These are phyloP conservation scores for Caenorhabditis sp. DNA, from an alignment of 2,888 invertebrate genomes.

Conservation along the genomic window DNA sequence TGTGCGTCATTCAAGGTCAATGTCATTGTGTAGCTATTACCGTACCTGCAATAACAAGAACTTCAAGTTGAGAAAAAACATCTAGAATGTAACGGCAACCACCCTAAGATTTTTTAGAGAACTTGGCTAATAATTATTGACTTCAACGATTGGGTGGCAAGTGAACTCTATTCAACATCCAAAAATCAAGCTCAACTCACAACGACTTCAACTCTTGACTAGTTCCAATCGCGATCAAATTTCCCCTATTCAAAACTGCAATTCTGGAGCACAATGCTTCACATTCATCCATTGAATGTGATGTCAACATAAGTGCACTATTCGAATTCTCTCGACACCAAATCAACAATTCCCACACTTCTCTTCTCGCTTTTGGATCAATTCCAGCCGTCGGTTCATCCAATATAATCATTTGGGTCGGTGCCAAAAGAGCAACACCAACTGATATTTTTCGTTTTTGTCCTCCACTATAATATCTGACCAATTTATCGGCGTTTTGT, in stretches of 20 bases:
- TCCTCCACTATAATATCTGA: slow-evolving; percentile 76
- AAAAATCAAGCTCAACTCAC: slow-evolving; percentile 36
- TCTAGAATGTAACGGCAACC: too few relatives aligned
- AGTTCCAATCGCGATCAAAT: slow-evolving; percentile 64
- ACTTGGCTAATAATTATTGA: too few relatives aligned
- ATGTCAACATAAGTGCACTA: slow-evolving; percentile 61
- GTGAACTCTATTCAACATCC: too few relatives aligned
- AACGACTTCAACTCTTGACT: slow-evolving; percentile 65
- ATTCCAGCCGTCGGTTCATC: slow-evolving; percentile 72
- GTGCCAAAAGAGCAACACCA: slow-evolving; percentile 81
- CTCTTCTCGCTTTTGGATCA: slow-evolving; percentile 77
- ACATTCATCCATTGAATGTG: slow-evolving; percentile 65
- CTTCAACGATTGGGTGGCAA: too few relatives aligned
- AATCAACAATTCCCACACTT: slow-evolving; percentile 73
- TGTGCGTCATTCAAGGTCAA: slow-evolving; percentile 20
- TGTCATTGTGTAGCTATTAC: slow-evolving; percentile 60
- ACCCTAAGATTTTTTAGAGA: too few relatives aligned
- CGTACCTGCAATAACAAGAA: slow-evolving; percentile 50
- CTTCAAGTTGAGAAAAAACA: too few relatives aligned
- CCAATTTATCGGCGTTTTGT: slow-evolving; percentile 45
- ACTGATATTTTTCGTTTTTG: slow-evolving; percentile 83
- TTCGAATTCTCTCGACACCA: slow-evolving; percentile 45
- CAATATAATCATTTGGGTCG: slow-evolving; percentile 79
- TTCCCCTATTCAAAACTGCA: slow-evolving; percentile 67
- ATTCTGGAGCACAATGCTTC: slow-evolving; percentile 67